Conservation (phyloP, 2,113 vertebrate genomes). For the Mirza zaza region DNA sequence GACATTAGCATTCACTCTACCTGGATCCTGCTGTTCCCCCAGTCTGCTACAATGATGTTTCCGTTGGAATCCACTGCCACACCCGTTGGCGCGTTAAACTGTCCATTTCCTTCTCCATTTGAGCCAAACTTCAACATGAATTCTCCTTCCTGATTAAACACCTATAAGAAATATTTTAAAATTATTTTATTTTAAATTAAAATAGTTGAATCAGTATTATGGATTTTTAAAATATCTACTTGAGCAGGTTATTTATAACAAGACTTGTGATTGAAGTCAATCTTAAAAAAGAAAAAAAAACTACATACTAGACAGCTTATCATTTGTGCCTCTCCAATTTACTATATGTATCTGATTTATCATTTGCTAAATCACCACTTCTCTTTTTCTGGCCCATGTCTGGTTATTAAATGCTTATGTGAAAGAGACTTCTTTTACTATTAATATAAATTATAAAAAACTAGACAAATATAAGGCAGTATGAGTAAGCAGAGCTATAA, state of each 20-base stretch:
- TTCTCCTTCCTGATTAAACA: conserved; percentile 98
- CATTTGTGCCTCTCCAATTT: neutral
- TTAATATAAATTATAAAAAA: conserved; percentile 31
- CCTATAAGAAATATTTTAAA: conserved; percentile 82
- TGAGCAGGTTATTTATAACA: neutral
- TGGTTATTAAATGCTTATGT: neutral
- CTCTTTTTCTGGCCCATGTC: neutral
- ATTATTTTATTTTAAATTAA: neutral
- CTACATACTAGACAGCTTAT: neutral
- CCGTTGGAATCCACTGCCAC: conserved; percentile 96
- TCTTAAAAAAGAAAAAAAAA: neutral
- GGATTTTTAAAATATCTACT: neutral
- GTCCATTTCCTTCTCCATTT: conserved; percentile 97
- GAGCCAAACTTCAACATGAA: conserved; percentile 98
- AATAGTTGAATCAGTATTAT: neutral
- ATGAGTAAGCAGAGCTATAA: neutral
- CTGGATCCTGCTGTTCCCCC: conserved; percentile 99
- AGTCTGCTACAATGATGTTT: conserved; percentile 98
- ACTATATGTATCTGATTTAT: neutral
- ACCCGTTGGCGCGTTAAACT: conserved; percentile 99
- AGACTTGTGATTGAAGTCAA: neutral
- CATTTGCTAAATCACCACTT: neutral
- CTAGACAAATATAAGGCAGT: neutral
- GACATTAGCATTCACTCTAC: conserved; percentile 76
- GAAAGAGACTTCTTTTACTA: neutral